These are phyloP conservation scores for Pocillopora damicornis DNA, from an alignment of 64 coral and sea anemone genomes.

Conservation along the genomic window DNA sequence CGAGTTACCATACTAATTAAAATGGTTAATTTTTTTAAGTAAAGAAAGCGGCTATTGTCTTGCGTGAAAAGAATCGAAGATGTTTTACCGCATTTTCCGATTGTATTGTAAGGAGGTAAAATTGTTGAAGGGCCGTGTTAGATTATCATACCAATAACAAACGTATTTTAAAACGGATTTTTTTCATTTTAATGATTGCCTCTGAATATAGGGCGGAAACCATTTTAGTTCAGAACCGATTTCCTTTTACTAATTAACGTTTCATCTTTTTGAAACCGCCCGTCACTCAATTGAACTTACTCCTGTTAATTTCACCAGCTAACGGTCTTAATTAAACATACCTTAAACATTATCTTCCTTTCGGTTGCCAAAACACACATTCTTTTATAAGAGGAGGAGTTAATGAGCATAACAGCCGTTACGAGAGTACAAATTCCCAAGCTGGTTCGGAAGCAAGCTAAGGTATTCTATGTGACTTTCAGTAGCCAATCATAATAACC, in stretches of 20 bases:
- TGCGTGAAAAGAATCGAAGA: neutral
- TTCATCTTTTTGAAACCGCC: neutral
- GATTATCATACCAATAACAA: neutral
- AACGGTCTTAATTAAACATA: neutral
- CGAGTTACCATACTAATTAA: neutral
- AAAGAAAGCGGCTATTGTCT: neutral
- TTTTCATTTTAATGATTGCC: neutral
- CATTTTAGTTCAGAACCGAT: neutral
- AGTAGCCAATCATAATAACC: too few species aligned
- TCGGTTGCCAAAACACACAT: neutral
- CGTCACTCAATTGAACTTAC: neutral
- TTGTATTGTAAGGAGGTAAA: neutral
- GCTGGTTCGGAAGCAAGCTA: too few species aligned
- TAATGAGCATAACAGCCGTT: neutral
- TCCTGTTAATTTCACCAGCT: neutral
- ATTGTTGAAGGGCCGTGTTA: neutral
- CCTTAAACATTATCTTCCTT: neutral
- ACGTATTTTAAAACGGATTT: neutral
- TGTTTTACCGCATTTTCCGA: neutral
- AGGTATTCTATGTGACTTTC: too few species aligned
- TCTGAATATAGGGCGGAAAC: too few species aligned
- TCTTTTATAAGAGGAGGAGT: neutral
- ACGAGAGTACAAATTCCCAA: too few species aligned
- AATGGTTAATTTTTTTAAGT: neutral
- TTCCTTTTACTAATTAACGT: neutral